These are phyloP conservation scores for Cepphus grylle DNA, from an alignment of 2,113 vertebrate species.

Conservation along the genomic window DNA sequence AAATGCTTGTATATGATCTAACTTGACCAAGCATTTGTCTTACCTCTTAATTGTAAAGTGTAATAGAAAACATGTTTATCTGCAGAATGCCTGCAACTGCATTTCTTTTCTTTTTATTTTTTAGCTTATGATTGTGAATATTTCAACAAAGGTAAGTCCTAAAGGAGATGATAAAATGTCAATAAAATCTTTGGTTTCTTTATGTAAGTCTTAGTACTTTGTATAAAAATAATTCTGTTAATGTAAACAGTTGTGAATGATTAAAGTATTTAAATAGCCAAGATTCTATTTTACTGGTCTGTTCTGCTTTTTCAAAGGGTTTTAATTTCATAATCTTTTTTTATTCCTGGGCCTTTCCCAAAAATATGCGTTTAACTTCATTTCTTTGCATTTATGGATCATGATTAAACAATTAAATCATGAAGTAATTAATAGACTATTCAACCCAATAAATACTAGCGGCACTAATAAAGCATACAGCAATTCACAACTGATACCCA, in stretches of 20 bases:
- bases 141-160: slow-evolving; percentile 92
- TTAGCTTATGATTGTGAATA: slow-evolving; percentile 97
- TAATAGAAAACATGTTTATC: background rate
- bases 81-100: background rate
- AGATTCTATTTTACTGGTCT: background rate
- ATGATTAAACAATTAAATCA: background rate
- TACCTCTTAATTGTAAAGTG: rapidly evolving
- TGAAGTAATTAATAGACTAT: background rate
- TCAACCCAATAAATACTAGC: background rate
- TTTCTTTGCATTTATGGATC: background rate
- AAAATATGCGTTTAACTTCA: rapidly evolving
- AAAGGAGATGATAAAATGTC: background rate
- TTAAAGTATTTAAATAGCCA: background rate
- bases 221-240: background rate
- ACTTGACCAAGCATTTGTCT: background rate
- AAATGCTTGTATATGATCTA: background rate
- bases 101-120: slow-evolving; percentile 51
- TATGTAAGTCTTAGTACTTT: background rate
- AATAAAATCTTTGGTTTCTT: background rate
- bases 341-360: background rate
- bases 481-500: background rate
- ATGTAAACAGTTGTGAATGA: background rate
- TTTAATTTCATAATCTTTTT: background rate
- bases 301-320: background rate
- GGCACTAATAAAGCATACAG: background rate